Percentiles rank a stretch among this genome's conserved stretches.
These are phyloP conservation scores for Fulmarus glacialis DNA, from an alignment of 2,113 vertebrate species.

Conservation along the genomic window DNA sequence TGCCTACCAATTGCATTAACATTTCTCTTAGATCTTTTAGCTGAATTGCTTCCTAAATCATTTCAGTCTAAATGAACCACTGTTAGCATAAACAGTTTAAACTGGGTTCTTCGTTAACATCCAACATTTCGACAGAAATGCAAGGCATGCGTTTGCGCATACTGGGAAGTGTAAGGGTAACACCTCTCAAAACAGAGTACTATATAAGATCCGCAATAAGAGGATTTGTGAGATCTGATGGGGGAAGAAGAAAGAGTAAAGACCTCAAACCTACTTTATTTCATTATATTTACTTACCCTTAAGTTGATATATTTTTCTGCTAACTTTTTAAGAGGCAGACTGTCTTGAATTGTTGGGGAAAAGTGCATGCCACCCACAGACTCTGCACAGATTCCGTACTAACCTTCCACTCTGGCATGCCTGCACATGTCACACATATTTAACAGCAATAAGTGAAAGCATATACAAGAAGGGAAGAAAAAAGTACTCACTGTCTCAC, in stretches of 20 bases:
- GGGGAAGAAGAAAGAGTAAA: neutral
- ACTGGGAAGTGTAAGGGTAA: neutral
- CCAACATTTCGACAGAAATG: neutral
- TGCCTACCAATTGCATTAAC: neutral
- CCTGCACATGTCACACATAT: neutral
- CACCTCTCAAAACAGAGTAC: too few species aligned
- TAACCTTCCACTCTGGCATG: neutral
- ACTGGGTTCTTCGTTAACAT: neutral
- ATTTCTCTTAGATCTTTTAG: neutral
- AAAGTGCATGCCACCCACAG: neutral
- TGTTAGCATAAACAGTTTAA: neutral
- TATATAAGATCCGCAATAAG: fast-evolving
- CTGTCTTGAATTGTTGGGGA: neutral
- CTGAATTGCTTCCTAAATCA: neutral
- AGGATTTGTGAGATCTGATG: neutral
- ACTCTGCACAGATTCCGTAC: neutral
- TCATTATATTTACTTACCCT: neutral
- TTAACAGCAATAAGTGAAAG: neutral
- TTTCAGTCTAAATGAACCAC: neutral
- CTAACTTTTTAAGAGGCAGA: neutral
- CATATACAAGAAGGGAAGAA: neutral
- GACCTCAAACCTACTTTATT: neutral
- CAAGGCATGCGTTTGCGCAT: neutral
- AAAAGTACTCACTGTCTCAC: neutral
- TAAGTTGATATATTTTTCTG: neutral